These are phyloP conservation scores for Empis livida DNA, from an alignment of 2,888 invertebrate genomes.

Conservation along the genomic window DNA sequence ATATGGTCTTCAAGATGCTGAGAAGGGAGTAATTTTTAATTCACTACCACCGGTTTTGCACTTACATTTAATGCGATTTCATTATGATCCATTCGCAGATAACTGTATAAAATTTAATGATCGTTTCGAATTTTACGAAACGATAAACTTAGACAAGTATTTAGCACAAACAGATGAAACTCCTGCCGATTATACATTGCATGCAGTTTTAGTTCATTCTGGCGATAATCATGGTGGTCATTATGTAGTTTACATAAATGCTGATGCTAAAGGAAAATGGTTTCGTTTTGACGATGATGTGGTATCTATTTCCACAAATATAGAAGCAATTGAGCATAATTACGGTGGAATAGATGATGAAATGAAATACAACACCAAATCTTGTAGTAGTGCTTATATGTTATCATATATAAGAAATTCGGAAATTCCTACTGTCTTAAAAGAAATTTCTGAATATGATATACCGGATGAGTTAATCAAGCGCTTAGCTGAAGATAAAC, in stretches of 20 bases:
- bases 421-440: constrained; percentile 70
- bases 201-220: constrained; percentile 97
- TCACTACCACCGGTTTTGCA: constrained; percentile 96
- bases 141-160: constrained; percentile 77
- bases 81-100: constrained; percentile 96
- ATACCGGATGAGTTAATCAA: constrained; percentile 85
- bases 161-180: constrained; percentile 40
- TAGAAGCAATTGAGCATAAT: constrained; percentile 95
- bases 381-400: constrained; percentile 99
- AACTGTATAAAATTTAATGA: constrained; percentile 94
- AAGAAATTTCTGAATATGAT: constrained; percentile 82
- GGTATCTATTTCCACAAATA: constrained; percentile 87
- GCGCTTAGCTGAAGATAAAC: constrained; percentile 81
- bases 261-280: constrained; percentile 85
- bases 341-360: constrained; percentile 95
- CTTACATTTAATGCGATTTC: constrained; percentile 95
- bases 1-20: constrained; percentile 91
- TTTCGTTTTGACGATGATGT: constrained; percentile 98
- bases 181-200: constrained; percentile 79
- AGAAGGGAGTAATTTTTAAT: constrained; percentile 93
- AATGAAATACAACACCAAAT: constrained; percentile 79
- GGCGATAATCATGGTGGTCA: constrained; percentile 99
- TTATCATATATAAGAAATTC: constrained; percentile 95
- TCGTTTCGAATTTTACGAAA: constrained; percentile 91
- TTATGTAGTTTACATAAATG: constrained; percentile 98